Evolutionary conservation across 1,140 invertebrate species (phyloP).

Genomic region (Diploscapter pachys): DNA sequence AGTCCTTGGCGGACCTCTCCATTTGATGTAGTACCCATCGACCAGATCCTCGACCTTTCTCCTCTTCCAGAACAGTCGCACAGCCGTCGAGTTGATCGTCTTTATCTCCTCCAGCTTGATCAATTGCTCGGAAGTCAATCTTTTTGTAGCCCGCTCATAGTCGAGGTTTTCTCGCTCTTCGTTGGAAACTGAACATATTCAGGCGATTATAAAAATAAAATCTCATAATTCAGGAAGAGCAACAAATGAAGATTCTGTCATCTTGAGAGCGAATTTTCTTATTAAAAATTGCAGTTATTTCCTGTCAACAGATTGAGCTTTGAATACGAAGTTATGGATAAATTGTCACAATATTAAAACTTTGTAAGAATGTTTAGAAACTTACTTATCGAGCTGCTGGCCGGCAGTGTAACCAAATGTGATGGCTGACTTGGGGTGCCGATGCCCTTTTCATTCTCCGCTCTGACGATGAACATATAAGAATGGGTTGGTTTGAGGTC

Average conservation of each 20-base stretch:
- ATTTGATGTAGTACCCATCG: constrained; percentile 88
- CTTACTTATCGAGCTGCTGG: too few relatives aligned
- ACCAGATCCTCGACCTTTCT: constrained; percentile 57
- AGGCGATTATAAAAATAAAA: too few relatives aligned
- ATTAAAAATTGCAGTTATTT: too few relatives aligned
- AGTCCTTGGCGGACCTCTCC: constrained; percentile 70
- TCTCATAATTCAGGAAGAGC: too few relatives aligned
- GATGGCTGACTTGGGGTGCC: constrained; percentile 64
- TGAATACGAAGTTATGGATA: too few relatives aligned
- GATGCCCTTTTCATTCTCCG: constrained; percentile 78
- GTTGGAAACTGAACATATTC: too few relatives aligned
- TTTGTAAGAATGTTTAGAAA: too few relatives aligned
- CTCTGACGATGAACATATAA: constrained; percentile 82
- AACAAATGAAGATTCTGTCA: not conserved
- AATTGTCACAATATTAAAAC: too few relatives aligned
- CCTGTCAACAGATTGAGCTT: too few relatives aligned
- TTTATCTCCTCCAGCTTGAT: constrained; percentile 75
- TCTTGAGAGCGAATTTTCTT: constrained; percentile 7
- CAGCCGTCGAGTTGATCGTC: constrained; percentile 74
- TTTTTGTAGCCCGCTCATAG: constrained; percentile 72
- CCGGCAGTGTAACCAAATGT: constrained; percentile 1
- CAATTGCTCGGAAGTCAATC: constrained; percentile 74
- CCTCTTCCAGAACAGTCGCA: constrained; percentile 78
- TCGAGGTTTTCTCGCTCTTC: constrained; percentile 65
- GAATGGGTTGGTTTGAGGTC: constrained; percentile 63